A percentile compares a stretch with the other conserved stretches of the same genome.
Conservation (phyloP, 2,113 vertebrate genomes). For the Muscicapa adusta region DNA sequence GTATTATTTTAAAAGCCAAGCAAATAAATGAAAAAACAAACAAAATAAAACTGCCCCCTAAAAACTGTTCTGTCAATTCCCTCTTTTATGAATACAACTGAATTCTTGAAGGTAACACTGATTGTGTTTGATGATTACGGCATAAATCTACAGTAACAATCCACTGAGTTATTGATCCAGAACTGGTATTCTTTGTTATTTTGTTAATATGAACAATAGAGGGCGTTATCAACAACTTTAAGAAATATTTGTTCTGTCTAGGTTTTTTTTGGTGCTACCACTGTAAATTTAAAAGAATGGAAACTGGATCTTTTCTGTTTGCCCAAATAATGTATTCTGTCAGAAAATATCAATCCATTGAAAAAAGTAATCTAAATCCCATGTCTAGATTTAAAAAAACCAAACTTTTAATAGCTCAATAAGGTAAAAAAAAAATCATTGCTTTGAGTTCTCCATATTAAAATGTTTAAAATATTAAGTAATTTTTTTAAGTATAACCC, state of each 20-base stretch:
- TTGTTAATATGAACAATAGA: neutral
- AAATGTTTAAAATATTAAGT: neutral
- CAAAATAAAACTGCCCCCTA: rapidly evolving
- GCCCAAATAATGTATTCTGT: neutral
- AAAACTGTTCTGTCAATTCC: neutral
- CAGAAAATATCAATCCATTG: neutral
- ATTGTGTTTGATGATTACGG: neutral
- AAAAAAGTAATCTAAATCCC: neutral
- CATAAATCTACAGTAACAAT: neutral
- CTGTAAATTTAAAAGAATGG: neutral
- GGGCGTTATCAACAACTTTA: neutral
- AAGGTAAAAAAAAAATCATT: neutral
- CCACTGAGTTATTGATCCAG: neutral
- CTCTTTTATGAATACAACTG: neutral
- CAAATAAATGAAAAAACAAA: neutral
- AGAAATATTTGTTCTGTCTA: neutral
- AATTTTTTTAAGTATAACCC: neutral
- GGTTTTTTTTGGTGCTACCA: neutral
- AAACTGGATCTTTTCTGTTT: neutral
- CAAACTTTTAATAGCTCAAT: neutral
- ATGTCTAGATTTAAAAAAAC: neutral
- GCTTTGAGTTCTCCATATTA: neutral
- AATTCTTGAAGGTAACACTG: neutral
- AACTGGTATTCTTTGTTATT: neutral
- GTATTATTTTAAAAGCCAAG: neutral